Evolutionary conservation across 2,113 vertebrate species (phyloP).

Genomic region (Paratilapia polleni): DNA sequence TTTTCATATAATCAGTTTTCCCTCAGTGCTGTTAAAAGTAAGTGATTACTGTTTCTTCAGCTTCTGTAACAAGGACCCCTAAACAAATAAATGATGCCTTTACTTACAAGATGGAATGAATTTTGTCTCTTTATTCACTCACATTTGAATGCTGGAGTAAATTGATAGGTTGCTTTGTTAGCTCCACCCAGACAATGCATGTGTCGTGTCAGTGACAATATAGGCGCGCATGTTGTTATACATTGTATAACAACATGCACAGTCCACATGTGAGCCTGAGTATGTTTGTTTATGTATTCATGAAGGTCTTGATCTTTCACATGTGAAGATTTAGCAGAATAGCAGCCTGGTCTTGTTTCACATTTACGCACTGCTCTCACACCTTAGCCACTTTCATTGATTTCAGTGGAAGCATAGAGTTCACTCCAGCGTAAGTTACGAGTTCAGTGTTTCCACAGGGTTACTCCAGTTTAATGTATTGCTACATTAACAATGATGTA

Average conservation of each 20-base stretch:
- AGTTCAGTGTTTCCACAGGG: neutral
- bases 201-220: neutral
- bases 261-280: neutral
- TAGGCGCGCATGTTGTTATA: too few relatives aligned
- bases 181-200: neutral
- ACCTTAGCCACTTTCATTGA: too few relatives aligned
- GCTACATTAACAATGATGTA: neutral
- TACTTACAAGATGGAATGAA: neutral
- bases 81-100: constrained; percentile 9
- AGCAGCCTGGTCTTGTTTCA: accelerated
- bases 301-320: neutral
- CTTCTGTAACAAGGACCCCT: neutral
- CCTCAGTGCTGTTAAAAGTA: neutral
- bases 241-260: neutral
- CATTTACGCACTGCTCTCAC: neutral
- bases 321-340: neutral
- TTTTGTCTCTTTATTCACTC: neutral
- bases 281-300: neutral
- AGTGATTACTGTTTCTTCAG: neutral
- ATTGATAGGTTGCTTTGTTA: neutral
- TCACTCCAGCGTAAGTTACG: too few relatives aligned
- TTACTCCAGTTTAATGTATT: neutral
- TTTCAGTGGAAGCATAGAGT: too few relatives aligned
- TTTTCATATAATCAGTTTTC: neutral
- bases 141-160: neutral